phyloP scores from a whole-genome alignment of 2,797 vertebrate genomes.

The Vipera ursinii region DNA sequence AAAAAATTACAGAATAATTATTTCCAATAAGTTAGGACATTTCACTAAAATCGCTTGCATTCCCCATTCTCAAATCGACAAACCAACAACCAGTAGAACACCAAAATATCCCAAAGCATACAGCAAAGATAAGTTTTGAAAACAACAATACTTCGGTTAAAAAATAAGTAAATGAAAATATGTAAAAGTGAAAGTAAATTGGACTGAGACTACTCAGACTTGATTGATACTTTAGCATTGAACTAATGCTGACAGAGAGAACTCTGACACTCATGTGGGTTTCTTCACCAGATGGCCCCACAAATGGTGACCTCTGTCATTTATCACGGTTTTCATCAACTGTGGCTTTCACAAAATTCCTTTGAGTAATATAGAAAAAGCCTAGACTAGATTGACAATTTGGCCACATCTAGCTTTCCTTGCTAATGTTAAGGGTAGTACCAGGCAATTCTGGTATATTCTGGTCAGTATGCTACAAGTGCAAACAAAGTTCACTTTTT shows the following conservation, averaged over 20 bases:
- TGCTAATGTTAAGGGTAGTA: background rate
- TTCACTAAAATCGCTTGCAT: slow-evolving; percentile 19
- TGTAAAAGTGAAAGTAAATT: slow-evolving; percentile 10
- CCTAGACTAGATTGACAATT: background rate
- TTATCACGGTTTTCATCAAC: background rate
- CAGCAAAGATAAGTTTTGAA: background rate
- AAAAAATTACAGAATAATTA: slow-evolving; percentile 22
- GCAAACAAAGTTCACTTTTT: background rate
- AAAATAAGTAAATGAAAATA: background rate
- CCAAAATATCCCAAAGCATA: background rate
- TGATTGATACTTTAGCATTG: background rate
- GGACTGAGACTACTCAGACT: background rate
- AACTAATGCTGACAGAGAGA: slow-evolving; percentile 14
- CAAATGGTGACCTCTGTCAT: background rate
- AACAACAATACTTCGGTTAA: background rate
- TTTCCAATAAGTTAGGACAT: slow-evolving; percentile 2
- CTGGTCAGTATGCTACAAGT: background rate
- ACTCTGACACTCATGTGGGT: slow-evolving; percentile 12
- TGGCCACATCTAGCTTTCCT: background rate
- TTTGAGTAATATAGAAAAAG: background rate
- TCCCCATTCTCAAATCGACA: background rate
- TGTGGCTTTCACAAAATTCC: background rate
- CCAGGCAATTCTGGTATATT: background rate
- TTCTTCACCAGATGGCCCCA: background rate
- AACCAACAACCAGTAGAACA: background rate